Evolutionary conservation across 2,797 vertebrate species (phyloP).

Genomic region (Smutsia gigantea): DNA sequence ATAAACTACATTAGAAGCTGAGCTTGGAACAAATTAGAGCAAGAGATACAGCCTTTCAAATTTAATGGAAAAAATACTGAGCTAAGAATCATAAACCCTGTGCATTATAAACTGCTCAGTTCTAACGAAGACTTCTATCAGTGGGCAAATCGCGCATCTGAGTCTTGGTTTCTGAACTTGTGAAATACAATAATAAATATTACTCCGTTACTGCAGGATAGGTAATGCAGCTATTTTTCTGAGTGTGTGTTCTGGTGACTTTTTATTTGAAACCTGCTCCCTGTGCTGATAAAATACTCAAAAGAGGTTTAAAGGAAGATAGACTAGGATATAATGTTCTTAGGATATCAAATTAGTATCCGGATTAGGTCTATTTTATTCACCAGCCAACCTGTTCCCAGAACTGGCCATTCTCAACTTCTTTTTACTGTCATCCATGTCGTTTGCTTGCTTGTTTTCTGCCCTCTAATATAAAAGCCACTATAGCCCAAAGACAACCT

Average conservation of each 20-base stretch:
- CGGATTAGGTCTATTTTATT: neutral
- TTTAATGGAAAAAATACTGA: neutral
- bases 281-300: neutral
- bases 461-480: neutral
- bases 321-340: neutral
- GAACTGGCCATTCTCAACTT: neutral
- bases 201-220: neutral
- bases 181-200: conserved; percentile 40
- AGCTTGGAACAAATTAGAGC: conserved; percentile 30
- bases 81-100: neutral
- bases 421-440: neutral
- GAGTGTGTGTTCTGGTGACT: conserved; percentile 10
- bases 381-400: neutral
- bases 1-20: neutral
- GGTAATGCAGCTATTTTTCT: neutral
- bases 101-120: neutral
- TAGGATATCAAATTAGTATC: neutral
- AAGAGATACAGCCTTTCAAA: neutral
- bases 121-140: neutral
- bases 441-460: neutral
- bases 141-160: conserved; percentile 15
- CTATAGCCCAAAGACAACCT: neutral
- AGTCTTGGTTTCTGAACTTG: neutral
- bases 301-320: neutral
- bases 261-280: neutral